These are phyloP conservation scores for Pterocles burchelli DNA, from an alignment of 2,113 vertebrate genomes.

Conservation along the genomic window DNA sequence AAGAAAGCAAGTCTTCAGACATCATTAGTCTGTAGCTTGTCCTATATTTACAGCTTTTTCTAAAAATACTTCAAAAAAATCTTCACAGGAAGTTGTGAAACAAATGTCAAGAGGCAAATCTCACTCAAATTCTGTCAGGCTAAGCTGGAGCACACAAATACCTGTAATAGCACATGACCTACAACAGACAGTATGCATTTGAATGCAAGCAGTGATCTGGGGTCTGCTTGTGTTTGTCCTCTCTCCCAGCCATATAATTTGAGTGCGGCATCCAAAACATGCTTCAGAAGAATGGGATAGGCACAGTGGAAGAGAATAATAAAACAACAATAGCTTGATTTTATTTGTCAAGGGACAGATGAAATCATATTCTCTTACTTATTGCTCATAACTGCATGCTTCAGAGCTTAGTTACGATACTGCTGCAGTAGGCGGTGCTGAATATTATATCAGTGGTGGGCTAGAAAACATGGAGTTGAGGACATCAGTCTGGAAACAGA, in stretches of 20 bases:
- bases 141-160: neutral
- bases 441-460: neutral
- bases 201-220: neutral
- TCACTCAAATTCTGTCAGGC: neutral
- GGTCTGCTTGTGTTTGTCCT: neutral
- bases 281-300: neutral
- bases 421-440: neutral
- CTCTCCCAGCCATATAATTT: neutral
- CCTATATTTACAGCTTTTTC: neutral
- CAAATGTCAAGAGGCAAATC: neutral
- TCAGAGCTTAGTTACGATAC: neutral
- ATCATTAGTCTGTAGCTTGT: neutral
- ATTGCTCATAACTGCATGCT: neutral
- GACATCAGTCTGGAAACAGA: neutral
- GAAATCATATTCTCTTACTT: neutral
- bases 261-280: neutral
- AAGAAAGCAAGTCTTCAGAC: neutral
- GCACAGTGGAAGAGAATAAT: neutral
- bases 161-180: neutral
- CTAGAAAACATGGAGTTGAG: neutral
- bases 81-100: neutral
- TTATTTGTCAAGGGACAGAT: neutral
- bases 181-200: neutral
- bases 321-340: neutral
- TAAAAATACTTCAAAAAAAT: neutral